Evolutionary conservation across 2,888 invertebrate genomes (phyloP).

Genomic region (Rosalia funebris): DNA sequence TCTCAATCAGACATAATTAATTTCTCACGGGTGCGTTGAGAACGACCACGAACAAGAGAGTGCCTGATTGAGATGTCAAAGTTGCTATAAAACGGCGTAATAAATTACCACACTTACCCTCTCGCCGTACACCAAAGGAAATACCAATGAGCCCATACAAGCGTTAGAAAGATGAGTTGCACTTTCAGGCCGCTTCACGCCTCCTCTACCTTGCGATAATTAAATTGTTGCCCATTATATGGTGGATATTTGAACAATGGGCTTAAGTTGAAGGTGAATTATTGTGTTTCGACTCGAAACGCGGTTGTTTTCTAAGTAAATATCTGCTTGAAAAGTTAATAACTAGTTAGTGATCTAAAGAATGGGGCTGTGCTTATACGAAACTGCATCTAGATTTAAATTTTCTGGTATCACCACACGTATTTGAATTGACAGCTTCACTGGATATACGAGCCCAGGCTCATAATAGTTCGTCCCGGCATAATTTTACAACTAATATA

Average conservation of each 20-base stretch:
- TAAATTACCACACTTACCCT: slow-evolving; percentile 61
- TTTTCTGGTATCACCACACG: too few relatives aligned
- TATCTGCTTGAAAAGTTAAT: not conserved
- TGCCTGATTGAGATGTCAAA: slow-evolving; percentile 62
- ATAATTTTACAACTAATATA: too few relatives aligned
- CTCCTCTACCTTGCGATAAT: slow-evolving; percentile 39
- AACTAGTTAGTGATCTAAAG: not conserved
- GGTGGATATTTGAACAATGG: slow-evolving; percentile 28
- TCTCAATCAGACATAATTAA: slow-evolving; percentile 61
- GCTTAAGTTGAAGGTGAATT: not conserved
- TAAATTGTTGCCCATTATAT: slow-evolving; percentile 44
- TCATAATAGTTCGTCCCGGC: too few relatives aligned
- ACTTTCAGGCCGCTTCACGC: slow-evolving; percentile 41
- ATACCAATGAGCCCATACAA: slow-evolving; percentile 21
- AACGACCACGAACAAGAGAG: slow-evolving; percentile 59
- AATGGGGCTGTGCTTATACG: not conserved
- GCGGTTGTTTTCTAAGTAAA: not conserved
- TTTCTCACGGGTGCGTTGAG: slow-evolving; percentile 60
- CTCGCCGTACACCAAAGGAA: slow-evolving; percentile 30
- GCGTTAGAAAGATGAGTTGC: slow-evolving; percentile 39
- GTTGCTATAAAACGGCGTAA: slow-evolving; percentile 58
- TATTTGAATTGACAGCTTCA: too few relatives aligned
- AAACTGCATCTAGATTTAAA: too few relatives aligned
- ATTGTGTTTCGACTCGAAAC: not conserved
- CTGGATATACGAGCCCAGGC: too few relatives aligned